Base-by-base conservation (phyloP, 1,140 invertebrate genomes). In the Penaeus vannamei region DNA sequence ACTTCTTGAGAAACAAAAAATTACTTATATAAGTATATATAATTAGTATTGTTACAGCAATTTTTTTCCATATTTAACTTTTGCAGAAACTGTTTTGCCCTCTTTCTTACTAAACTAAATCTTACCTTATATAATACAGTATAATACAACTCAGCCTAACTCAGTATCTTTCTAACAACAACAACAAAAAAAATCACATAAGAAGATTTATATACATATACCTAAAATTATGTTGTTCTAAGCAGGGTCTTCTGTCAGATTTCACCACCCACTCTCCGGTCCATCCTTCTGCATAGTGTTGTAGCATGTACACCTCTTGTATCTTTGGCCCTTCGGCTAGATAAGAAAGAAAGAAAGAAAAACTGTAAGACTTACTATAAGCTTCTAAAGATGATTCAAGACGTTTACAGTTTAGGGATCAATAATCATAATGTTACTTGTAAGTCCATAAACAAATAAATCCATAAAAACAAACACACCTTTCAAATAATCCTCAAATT, bases 231-330 rank as follows among this genome's bases (percentile, higher is more conserved):
- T 90, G 89, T 20, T 91, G 77, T 22, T 94, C 91, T 59, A 93
- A 92, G 87, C 95, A 96, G 46, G 94, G 89, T 72, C 93, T 91
- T 23, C 96, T 92, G 91, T 97, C 94, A 94, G 96, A 97, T 93
- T 97, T 98, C 81, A 98, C 96, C 90, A 95, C 94, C 93, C 97
- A 99, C 91, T 95, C 95, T 32, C 96, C 96, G 91, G 94, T 95
- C 94, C 98, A 97, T 92, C 97, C 97, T 92, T 98, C 95, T 92
- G 96, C 95, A 93, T 96, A 99, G 92, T 98, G 95, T 94, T 98
- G 96, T 42, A 99, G 94, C 36, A 97, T 95, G 91, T 97, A 97
- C 0, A 97, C 93, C 89, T 95, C 93, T 92, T 98, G 96, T 61
- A 98, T 94, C 12, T 93, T 77, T 20, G 69, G 59, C 10, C 83